phyloP scores from a whole-genome alignment of 2,797 vertebrate genomes.

The Bufotes viridis region DNA sequence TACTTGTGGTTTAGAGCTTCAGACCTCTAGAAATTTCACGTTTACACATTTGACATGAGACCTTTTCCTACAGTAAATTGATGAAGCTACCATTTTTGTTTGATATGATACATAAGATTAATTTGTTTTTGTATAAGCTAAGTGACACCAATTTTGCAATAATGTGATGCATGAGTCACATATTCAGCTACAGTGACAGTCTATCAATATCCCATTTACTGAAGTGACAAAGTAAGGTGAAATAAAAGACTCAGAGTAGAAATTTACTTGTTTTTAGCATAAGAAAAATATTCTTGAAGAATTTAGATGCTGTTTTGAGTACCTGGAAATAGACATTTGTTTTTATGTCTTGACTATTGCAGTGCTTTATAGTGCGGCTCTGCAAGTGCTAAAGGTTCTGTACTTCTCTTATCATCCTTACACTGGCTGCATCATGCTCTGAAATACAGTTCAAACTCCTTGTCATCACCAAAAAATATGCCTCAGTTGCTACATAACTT shows the following conservation, averaged over 20 bases:
- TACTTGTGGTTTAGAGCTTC: background rate
- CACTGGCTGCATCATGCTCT: too few relatives aligned
- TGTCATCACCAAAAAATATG: too few relatives aligned
- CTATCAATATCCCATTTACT: constrained; percentile 42
- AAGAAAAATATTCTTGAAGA: background rate
- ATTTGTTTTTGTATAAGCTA: constrained; percentile 42
- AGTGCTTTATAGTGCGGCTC: too few relatives aligned
- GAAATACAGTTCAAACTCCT: too few relatives aligned
- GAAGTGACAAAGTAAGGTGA: constrained; percentile 37
- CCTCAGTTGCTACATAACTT: too few relatives aligned
- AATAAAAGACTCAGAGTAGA: constrained; percentile 33
- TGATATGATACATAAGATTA: constrained; percentile 23
- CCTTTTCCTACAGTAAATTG: background rate
- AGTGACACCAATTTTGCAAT: constrained; percentile 30
- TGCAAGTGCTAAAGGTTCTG: too few relatives aligned
- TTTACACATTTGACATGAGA: background rate
- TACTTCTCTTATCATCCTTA: too few relatives aligned
- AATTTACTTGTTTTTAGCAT: background rate
- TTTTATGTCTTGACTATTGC: background rate
- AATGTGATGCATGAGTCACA: constrained; percentile 26
- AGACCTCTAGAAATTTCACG: background rate
- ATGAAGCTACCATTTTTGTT: constrained; percentile 17
- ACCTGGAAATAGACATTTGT: background rate
- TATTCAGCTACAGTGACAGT: constrained; percentile 32
- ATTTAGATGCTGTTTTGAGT: background rate